A percentile compares a stretch with the other conserved stretches of the same genome.
These are phyloP conservation scores for Stramonita haemastoma DNA, from an alignment of 2,888 invertebrate species.

Conservation along the genomic window DNA sequence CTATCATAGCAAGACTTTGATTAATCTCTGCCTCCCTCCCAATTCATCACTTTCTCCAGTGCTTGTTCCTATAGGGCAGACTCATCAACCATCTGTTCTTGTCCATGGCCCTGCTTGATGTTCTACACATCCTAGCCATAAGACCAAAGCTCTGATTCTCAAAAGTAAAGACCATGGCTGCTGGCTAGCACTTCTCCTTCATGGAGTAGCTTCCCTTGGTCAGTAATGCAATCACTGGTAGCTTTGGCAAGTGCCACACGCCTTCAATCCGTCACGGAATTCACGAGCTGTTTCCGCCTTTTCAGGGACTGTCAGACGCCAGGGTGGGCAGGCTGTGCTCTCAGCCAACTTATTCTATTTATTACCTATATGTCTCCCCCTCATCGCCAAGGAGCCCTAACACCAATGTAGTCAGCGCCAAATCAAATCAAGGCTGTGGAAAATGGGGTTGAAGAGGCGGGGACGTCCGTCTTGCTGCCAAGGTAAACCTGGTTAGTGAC, in stretches of 20 bases:
- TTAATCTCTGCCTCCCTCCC: not conserved
- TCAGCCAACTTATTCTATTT: conserved; percentile 47
- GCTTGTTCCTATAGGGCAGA: not conserved
- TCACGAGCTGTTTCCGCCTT: conserved; percentile 43
- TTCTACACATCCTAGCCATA: not conserved
- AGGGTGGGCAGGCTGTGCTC: conserved; percentile 36
- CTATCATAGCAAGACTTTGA: not conserved
- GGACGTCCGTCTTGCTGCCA: conserved; percentile 45
- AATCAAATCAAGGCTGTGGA: conserved; percentile 49
- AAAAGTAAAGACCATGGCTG: not conserved
- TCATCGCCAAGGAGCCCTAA: conserved; percentile 44
- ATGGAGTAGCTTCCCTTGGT: conserved; percentile 1
- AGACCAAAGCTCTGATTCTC: not conserved
- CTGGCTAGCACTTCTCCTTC: not conserved
- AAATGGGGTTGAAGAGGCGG: conserved; percentile 42
- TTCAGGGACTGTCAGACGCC: conserved; percentile 42
- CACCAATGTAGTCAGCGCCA: conserved; percentile 51
- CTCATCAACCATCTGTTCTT: not conserved
- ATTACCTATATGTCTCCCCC: conserved; percentile 50
- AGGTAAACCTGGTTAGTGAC: conserved; percentile 43
- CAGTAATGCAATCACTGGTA: conserved; percentile 37
- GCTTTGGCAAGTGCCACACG: conserved; percentile 41
- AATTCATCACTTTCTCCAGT: not conserved
- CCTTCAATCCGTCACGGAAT: conserved; percentile 40
- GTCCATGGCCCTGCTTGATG: not conserved